Percentiles rank a stretch among this genome's conserved stretches.
These are phyloP conservation scores for Synergus umbraculus DNA, from an alignment of 2,888 invertebrate species.

Conservation along the genomic window DNA sequence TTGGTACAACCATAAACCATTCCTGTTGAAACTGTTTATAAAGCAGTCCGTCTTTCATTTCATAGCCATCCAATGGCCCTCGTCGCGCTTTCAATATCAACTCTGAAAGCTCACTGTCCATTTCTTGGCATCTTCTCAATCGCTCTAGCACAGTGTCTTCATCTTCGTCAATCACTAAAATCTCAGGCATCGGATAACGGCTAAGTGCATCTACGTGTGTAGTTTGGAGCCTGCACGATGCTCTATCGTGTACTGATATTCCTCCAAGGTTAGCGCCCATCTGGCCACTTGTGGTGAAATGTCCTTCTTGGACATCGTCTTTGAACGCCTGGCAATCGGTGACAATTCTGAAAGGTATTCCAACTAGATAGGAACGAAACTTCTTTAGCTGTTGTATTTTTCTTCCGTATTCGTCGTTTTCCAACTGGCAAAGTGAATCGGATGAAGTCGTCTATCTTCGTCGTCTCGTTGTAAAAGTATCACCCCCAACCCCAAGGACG, in stretches of 20 bases:
- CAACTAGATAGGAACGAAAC: slow-evolving; percentile 38
- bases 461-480: not conserved
- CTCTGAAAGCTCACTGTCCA: not conserved
- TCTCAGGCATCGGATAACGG: not conserved
- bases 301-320: not conserved
- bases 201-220: slow-evolving; percentile 29
- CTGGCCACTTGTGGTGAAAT: slow-evolving; percentile 12
- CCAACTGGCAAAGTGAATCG: slow-evolving; percentile 60
- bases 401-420: slow-evolving; percentile 58
- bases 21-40: not conserved
- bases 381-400: slow-evolving; percentile 60
- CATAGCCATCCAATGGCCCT: not conserved
- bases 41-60: not conserved
- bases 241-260: not conserved
- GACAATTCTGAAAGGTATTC: too few species aligned
- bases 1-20: not conserved
- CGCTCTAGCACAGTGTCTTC: too few species aligned
- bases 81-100: not conserved
- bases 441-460: slow-evolving; percentile 55
- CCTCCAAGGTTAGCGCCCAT: slow-evolving; percentile 9
- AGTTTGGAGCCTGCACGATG: slow-evolving; percentile 25
- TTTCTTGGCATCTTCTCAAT: too few species aligned
- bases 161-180: not conserved
- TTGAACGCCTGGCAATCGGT: too few species aligned
- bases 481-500: slow-evolving; percentile 52